A percentile compares a stretch with the other conserved stretches of the same genome.
Evolutionary conservation across 2,888 invertebrate species (phyloP).

Genomic region (Philopedon plagiatum): DNA sequence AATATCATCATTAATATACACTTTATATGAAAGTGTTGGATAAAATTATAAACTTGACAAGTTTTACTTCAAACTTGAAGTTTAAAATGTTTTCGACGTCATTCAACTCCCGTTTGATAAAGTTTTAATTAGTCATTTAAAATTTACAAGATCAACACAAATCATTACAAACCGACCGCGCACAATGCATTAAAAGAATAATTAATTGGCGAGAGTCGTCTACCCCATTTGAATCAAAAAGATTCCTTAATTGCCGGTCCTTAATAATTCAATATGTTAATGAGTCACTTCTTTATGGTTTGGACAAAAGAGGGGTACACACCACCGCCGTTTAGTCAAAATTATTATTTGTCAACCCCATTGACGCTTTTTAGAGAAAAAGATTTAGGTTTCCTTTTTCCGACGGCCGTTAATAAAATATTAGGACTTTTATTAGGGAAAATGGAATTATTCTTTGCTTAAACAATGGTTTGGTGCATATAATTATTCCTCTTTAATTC

Average conservation of each 20-base stretch:
- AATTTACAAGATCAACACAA: slow-evolving; percentile 23
- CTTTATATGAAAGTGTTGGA: too few relatives aligned
- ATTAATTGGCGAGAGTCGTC: slow-evolving; percentile 53
- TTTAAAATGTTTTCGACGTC: too few relatives aligned
- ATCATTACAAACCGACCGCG: slow-evolving; percentile 42
- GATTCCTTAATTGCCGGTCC: slow-evolving; percentile 58
- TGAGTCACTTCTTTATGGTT: slow-evolving; percentile 47
- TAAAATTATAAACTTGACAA: too few relatives aligned
- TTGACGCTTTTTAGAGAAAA: slow-evolving; percentile 27
- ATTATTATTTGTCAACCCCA: slow-evolving; percentile 42
- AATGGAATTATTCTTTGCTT: background rate
- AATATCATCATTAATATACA: too few relatives aligned
- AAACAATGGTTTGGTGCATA: too few relatives aligned
- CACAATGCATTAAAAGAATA: slow-evolving; percentile 56
- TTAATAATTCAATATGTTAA: slow-evolving; percentile 57
- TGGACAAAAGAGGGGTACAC: slow-evolving; percentile 41
- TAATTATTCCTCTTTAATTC: too few relatives aligned
- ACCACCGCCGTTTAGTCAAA: slow-evolving; percentile 35
- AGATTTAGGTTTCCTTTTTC: slow-evolving; percentile 34
- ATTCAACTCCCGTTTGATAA: slow-evolving; percentile 1
- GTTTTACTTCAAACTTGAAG: too few relatives aligned
- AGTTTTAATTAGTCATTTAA: slow-evolving; percentile 2
- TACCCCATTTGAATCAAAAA: slow-evolving; percentile 56
- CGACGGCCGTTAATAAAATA: slow-evolving; percentile 26
- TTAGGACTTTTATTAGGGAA: slow-evolving; percentile 16